These are phyloP conservation scores for Sceloporus tristichus DNA, from an alignment of 2,113 vertebrate genomes.

Conservation along the genomic window DNA sequence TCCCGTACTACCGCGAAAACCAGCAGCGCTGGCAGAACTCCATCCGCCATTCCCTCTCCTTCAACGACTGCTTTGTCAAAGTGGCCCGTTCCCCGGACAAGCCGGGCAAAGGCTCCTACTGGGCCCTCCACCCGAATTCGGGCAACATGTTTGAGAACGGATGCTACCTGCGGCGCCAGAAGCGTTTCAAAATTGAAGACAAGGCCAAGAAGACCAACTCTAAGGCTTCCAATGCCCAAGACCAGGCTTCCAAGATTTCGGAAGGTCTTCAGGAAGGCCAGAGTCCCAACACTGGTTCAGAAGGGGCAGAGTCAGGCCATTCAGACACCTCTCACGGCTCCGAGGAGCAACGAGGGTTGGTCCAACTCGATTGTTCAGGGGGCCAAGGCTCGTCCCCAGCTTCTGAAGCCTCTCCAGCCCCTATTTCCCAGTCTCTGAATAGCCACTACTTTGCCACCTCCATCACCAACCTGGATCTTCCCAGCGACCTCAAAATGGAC, in stretches of 20 bases:
- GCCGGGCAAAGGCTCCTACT: conserved; percentile 92
- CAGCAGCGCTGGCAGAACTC: conserved; percentile 95
- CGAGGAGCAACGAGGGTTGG: conserved; percentile 78
- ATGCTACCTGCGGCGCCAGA: conserved; percentile 91
- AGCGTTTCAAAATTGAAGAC: conserved; percentile 92
- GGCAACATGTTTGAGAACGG: conserved; percentile 96
- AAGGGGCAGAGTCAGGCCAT: conserved; percentile 81
- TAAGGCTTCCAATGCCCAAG: conserved; percentile 64
- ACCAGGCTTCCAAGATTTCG: conserved; percentile 64
- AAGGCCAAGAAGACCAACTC: conserved; percentile 79
- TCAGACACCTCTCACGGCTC: conserved; percentile 82
- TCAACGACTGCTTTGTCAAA: conserved; percentile 94
- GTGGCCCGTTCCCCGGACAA: conserved; percentile 91
- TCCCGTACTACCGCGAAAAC: conserved; percentile 92
- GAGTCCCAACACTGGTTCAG: conserved; percentile 78
- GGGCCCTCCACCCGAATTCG: conserved; percentile 91
- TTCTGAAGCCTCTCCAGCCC: conserved; percentile 77
- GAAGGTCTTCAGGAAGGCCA: conserved; percentile 74
- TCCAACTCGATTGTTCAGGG: conserved; percentile 78
- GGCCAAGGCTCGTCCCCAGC: conserved; percentile 74
- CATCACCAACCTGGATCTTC: conserved; percentile 87
- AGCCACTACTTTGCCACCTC: conserved; percentile 80
- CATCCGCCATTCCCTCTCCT: conserved; percentile 92
- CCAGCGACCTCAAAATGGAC: conserved; percentile 88
- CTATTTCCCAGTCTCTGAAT: conserved; percentile 77